phyloP scores from a whole-genome alignment of 2,888 invertebrate genomes.

The Agrotis puta region DNA sequence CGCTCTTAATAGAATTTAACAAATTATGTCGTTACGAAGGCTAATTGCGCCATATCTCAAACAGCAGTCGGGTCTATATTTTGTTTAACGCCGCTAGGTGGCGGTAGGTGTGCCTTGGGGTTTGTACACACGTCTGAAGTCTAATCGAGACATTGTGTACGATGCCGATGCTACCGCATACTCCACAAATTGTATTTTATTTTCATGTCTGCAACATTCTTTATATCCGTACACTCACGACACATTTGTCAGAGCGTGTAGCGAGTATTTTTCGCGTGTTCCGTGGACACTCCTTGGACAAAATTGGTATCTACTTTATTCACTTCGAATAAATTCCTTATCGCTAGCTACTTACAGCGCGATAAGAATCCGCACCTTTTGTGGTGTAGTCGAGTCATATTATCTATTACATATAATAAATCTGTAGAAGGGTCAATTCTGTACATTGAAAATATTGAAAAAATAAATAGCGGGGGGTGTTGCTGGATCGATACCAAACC shows the following conservation, averaged over 20 bases:
- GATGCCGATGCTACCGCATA: slow-evolving; percentile 33
- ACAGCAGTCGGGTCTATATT: slow-evolving; percentile 41
- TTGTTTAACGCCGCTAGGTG: slow-evolving; percentile 51
- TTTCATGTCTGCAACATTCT: slow-evolving; percentile 55
- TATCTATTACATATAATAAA: too few relatives aligned
- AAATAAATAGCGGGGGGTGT: too few relatives aligned
- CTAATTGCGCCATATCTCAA: slow-evolving; percentile 62
- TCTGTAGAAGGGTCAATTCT: too few relatives aligned
- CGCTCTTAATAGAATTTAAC: slow-evolving; percentile 61
- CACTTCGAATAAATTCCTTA: slow-evolving; percentile 55
- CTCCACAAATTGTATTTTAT: slow-evolving; percentile 60
- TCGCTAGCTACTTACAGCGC: slow-evolving; percentile 37
- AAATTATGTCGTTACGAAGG: slow-evolving; percentile 61
- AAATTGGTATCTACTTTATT: slow-evolving; percentile 51
- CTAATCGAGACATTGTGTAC: slow-evolving; percentile 51
- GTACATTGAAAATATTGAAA: too few relatives aligned
- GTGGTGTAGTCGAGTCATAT: slow-evolving; percentile 5
- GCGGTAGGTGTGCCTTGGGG: slow-evolving; percentile 48
- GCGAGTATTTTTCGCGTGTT: slow-evolving; percentile 50
- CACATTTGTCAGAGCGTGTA: slow-evolving; percentile 40
- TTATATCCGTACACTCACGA: slow-evolving; percentile 40
- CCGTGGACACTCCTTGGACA: slow-evolving; percentile 33
- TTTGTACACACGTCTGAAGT: slow-evolving; percentile 26
- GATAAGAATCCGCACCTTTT: slow-evolving; percentile 31
- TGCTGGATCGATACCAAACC: too few relatives aligned